A percentile compares a stretch with the other conserved stretches of the same genome.
Conservation (phyloP, 92 coral and sea anemone species). For the Epizoanthus rinbou region DNA sequence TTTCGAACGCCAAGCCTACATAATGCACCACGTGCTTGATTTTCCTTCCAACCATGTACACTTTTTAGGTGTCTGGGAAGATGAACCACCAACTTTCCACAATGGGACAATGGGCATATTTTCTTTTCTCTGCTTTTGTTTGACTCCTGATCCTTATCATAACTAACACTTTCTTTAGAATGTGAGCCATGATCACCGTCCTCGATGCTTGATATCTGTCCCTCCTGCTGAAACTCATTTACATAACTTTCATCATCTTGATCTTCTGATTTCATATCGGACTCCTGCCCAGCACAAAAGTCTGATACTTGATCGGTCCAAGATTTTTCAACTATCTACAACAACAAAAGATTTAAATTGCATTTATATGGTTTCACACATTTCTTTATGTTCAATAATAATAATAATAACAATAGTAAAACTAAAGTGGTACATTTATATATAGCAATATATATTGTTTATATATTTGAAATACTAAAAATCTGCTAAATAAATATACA, state of each 20-base stretch:
- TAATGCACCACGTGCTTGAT: conserved; percentile 10
- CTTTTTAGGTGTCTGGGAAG: conserved; percentile 41
- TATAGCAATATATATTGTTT: too few species aligned
- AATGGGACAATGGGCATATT: conserved; percentile 37
- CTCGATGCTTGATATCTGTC: conserved; percentile 9
- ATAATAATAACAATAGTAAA: too few species aligned
- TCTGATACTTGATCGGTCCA: too few species aligned
- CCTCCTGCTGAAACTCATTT: conserved; percentile 12
- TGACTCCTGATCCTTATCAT: conserved; percentile 16
- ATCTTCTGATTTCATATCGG: background rate
- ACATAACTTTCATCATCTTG: background rate
- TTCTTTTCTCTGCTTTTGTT: conserved; percentile 37
- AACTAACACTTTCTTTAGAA: background rate
- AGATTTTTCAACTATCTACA: too few species aligned
- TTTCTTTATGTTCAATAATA: too few species aligned
- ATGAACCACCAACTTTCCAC: conserved; percentile 23
- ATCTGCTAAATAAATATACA: too few species aligned
- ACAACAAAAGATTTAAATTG: too few species aligned
- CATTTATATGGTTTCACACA: too few species aligned
- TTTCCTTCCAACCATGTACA: conserved; percentile 27
- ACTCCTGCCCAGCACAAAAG: too few species aligned
- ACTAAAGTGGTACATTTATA: too few species aligned
- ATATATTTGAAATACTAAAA: too few species aligned
- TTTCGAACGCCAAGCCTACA: conserved; percentile 23
- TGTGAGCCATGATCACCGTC: background rate